Percentiles rank a stretch among this genome's conserved stretches.
phyloP scores from a whole-genome alignment of 1,140 invertebrate species.

The Drosophila watanabei region DNA sequence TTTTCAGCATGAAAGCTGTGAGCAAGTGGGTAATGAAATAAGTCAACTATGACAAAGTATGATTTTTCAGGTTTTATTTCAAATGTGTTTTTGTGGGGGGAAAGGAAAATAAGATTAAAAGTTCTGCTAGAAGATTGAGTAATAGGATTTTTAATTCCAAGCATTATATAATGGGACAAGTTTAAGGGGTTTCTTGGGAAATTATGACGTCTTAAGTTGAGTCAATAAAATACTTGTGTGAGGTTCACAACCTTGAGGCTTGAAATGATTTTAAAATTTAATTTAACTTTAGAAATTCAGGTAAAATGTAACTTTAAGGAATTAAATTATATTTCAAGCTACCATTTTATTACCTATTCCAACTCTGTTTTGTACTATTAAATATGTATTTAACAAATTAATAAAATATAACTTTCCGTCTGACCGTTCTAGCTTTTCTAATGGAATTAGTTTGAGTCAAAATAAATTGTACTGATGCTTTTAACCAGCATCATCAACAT shows the following conservation, averaged over 20 bases:
- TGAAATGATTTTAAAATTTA: too few relatives aligned
- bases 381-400: neutral
- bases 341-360: neutral
- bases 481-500: conserved; percentile 1
- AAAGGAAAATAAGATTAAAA: neutral
- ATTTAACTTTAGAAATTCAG: neutral
- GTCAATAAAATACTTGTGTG: neutral
- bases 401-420: neutral
- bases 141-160: conserved; percentile 16
- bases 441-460: conserved; percentile 24
- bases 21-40: conserved; percentile 53
- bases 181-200: neutral
- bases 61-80: conserved; percentile 13
- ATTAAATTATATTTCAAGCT: too few relatives aligned
- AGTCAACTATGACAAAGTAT: conserved; percentile 58
- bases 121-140: conserved; percentile 13
- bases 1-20: conserved; percentile 9
- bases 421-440: neutral
- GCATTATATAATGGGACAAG: neutral
- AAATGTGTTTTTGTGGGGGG: neutral
- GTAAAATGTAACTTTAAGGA: neutral
- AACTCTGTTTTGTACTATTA: neutral
- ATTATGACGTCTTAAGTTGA: neutral
- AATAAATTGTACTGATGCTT: conserved; percentile 26
- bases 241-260: neutral